Conservation (phyloP, 1,140 invertebrate species). For the Bombus terrestris region DNA sequence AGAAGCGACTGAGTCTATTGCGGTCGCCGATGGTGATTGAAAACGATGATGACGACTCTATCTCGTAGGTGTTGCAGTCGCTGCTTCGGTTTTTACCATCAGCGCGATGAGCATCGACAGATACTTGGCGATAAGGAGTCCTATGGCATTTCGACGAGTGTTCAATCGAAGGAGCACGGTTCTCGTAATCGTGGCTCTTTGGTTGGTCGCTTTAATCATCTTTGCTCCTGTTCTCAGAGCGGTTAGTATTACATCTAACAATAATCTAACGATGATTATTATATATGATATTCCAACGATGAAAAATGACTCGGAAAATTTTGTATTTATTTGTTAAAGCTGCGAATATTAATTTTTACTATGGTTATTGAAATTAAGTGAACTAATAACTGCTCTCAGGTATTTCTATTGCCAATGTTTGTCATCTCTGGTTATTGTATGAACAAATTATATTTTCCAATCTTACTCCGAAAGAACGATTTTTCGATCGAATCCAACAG, state of each 20-base stretch:
- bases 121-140: constrained; percentile 89
- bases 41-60: neutral
- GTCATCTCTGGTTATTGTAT: neutral
- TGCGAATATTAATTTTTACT: neutral
- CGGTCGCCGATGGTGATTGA: neutral
- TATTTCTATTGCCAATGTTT: neutral
- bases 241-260: constrained; percentile 59
- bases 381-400: neutral
- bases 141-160: constrained; percentile 86
- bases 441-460: neutral
- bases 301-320: neutral
- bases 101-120: constrained; percentile 90
- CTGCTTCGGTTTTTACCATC: constrained; percentile 90
- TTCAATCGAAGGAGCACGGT: constrained; percentile 87
- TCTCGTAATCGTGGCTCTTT: constrained; percentile 85
- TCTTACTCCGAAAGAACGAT: neutral
- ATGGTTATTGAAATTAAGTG: neutral
- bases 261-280: neutral
- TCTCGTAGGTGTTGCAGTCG: constrained; percentile 87
- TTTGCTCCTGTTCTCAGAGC: constrained; percentile 87
- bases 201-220: constrained; percentile 86
- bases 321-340: neutral
- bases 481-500: neutral
- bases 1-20: neutral
- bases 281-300: neutral